Conservation (phyloP, 53 echinoderm and acorn worm species). For the Astropecten irregularis region DNA sequence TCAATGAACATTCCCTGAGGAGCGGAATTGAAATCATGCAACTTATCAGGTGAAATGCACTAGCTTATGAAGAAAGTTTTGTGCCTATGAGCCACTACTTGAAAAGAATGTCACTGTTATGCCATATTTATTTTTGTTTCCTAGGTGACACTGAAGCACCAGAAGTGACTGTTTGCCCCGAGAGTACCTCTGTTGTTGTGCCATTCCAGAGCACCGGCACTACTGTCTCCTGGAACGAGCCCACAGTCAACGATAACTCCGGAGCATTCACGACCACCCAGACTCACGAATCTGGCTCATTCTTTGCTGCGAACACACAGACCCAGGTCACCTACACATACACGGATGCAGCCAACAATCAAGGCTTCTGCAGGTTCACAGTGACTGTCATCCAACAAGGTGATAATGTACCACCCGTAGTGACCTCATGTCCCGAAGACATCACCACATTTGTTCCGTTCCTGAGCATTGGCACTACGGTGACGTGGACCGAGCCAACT, state of each 20-base stretch:
- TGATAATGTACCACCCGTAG: not conserved
- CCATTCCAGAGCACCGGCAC: constrained; percentile 27
- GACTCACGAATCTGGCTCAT: constrained; percentile 48
- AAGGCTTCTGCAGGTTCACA: constrained; percentile 54
- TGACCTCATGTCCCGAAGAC: constrained; percentile 39
- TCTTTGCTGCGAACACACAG: constrained; percentile 46
- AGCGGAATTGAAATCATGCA: too few relatives aligned
- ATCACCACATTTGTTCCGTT: constrained; percentile 44
- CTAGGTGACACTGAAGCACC: constrained; percentile 19
- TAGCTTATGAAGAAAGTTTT: too few relatives aligned
- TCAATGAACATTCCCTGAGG: too few relatives aligned
- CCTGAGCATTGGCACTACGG: constrained; percentile 24
- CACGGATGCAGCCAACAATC: constrained; percentile 60
- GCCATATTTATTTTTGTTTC: too few relatives aligned
- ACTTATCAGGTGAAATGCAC: too few relatives aligned
- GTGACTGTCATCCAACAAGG: constrained; percentile 30
- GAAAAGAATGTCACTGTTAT: too few relatives aligned
- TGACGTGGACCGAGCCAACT: constrained; percentile 56
- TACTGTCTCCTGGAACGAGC: constrained; percentile 55
- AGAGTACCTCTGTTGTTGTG: not conserved
- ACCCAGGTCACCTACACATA: constrained; percentile 67
- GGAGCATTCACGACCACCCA: constrained; percentile 22
- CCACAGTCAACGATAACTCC: constrained; percentile 62
- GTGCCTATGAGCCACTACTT: too few relatives aligned
- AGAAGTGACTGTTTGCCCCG: constrained; percentile 60